phyloP scores from a whole-genome alignment of 2,113 vertebrate genomes.

The Neolamprologus brichardi region DNA sequence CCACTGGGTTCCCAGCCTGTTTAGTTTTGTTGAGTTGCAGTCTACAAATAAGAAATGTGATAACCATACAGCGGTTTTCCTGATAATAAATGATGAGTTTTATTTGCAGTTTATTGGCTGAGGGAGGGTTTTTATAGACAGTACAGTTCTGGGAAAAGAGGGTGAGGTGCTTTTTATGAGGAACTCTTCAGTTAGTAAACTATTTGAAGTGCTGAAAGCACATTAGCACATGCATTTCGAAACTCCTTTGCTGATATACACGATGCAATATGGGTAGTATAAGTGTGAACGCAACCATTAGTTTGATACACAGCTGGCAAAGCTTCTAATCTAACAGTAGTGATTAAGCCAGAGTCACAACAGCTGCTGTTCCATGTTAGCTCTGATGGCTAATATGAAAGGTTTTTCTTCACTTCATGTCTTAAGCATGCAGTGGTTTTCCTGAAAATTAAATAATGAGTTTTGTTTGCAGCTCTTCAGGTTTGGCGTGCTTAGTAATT shows the following conservation, averaged over 20 bases:
- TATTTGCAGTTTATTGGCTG: neutral
- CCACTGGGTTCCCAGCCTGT: neutral
- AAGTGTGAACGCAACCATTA: neutral
- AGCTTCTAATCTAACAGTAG: neutral
- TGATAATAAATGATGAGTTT: neutral
- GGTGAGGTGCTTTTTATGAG: neutral
- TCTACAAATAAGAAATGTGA: neutral
- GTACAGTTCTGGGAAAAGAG: neutral
- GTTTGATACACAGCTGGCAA: neutral
- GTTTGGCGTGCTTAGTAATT: neutral
- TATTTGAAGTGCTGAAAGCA: neutral
- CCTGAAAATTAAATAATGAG: neutral
- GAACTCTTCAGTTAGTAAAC: neutral
- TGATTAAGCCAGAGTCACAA: neutral
- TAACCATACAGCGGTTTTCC: neutral
- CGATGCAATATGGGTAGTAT: neutral
- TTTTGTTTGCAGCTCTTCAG: neutral
- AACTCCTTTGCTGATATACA: neutral
- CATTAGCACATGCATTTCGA: neutral
- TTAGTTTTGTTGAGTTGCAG: neutral
- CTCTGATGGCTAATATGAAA: neutral
- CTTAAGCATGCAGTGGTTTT: neutral
- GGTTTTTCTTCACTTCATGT: neutral
- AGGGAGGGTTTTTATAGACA: neutral
- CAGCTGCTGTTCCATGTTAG: neutral